Base-by-base conservation (phyloP, 2,797 vertebrate species). In the Buphagus erythrorhynchus region DNA sequence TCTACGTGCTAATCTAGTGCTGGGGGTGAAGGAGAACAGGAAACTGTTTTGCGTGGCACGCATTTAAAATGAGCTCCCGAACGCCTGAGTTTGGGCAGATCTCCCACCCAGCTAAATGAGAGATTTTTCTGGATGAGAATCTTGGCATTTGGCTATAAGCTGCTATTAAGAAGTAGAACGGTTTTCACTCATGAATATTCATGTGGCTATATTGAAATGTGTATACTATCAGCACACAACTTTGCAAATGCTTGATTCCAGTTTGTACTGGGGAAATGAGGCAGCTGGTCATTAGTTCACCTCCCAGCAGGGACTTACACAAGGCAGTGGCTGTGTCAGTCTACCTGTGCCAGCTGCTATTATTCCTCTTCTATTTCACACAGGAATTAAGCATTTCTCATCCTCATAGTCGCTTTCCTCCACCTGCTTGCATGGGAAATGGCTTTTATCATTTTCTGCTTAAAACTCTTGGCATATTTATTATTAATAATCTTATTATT, bases 51-150 rank as follows among this genome's bases (percentile, higher is more conserved):
- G 85, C 38, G 55, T 91, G 89, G 89, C 31, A 24, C 6, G 91
- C 92, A 95, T 96, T 91, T 93, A 57, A 95, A 94, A 95, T 90
- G 79, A 84, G 90, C 48, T 92, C 89, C 94, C 69, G 84, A 89
- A 73, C n/a, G 66, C n/a, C 72, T 65, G 62, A 45, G 54, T 86
- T 97, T 91, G 95, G 94, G 89, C 96, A 96, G 40, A 94, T 90
- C 94, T 96, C 95, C 93, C 94, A 88, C 88, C 88, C 92, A 86
- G 87, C 48, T 90, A 93, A 96, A 96, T 67, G 79, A 88, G 79
- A 90, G 94, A 93, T 95, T 96, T 97, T 96, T 91, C 93, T 97
- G 87, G 85, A 91, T 93, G 90, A 48, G 79, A 71, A 78, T 86
- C 74, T 88, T 95, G 91, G 58, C 91, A 93, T 93, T 93, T 93